Conservation (phyloP, 2,888 invertebrate genomes). For the Hirtodrosophila duncani region DNA sequence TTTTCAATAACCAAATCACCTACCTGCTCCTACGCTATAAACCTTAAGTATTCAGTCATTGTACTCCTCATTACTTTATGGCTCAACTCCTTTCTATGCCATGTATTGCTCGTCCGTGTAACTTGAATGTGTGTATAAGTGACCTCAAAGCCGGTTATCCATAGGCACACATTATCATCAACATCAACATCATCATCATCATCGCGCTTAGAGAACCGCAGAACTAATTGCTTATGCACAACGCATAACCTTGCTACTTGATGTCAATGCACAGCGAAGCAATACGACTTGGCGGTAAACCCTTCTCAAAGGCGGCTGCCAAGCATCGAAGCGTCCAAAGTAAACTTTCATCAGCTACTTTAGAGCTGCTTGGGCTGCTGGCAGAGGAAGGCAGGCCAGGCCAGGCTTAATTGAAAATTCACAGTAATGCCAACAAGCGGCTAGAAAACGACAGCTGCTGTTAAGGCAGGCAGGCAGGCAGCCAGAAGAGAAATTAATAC, state of each 20-base stretch:
- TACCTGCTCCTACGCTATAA: too few relatives aligned
- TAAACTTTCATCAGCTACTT: slow-evolving; percentile 37
- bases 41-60: too few relatives aligned
- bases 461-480: slow-evolving; percentile 33
- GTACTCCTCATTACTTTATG: too few relatives aligned
- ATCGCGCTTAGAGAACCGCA: slow-evolving; percentile 46
- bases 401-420: slow-evolving; percentile 64
- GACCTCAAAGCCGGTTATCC: slow-evolving; percentile 51
- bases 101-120: neutral
- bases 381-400: slow-evolving; percentile 3
- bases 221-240: slow-evolving; percentile 66
- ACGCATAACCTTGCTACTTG: slow-evolving; percentile 67
- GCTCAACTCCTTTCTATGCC: too few relatives aligned
- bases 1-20: too few relatives aligned
- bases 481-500: slow-evolving; percentile 48
- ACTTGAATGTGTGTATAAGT: slow-evolving; percentile 19
- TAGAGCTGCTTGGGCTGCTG: slow-evolving; percentile 19
- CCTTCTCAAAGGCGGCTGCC: neutral
- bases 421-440: slow-evolving; percentile 49
- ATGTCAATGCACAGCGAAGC: slow-evolving; percentile 45
- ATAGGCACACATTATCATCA: slow-evolving; percentile 3
- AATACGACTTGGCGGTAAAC: slow-evolving; percentile 31
- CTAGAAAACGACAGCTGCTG: slow-evolving; percentile 59
- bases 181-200: slow-evolving; percentile 14
- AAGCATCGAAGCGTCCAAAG: slow-evolving; percentile 17